Conservation (phyloP, 2,888 invertebrate species). For the Alentia gelatinosa region DNA sequence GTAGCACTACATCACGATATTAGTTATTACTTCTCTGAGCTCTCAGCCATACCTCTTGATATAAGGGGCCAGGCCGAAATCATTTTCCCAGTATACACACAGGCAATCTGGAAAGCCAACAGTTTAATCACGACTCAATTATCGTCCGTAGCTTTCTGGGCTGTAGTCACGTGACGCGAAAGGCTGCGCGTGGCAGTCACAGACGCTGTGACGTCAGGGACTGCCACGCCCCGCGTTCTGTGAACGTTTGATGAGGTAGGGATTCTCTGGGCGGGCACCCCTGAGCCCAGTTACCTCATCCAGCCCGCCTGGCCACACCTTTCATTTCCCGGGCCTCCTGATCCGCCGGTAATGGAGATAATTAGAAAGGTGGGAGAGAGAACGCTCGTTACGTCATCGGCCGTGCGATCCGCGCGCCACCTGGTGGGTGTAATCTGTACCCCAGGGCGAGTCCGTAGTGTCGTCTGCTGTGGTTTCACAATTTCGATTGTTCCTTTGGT, state of each 20-base stretch:
- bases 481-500: not conserved
- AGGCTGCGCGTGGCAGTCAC: no score
- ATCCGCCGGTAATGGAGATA: constrained; percentile 39
- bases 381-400: not conserved
- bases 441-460: not conserved
- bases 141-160: not conserved
- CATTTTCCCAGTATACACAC: not conserved
- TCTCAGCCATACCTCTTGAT: no score
- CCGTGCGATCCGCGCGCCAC: not conserved
- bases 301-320: not conserved
- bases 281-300: not conserved
- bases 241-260: not conserved
- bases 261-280: not conserved
- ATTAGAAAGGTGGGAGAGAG: constrained; percentile 4
- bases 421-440: constrained; percentile 43
- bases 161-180: not conserved
- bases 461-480: not conserved
- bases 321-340: constrained; percentile 37
- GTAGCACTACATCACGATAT: no score
- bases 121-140: not conserved
- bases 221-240: constrained; percentile 29
- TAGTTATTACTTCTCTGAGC: no score
- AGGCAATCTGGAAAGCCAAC: not conserved
- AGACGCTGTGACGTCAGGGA: constrained; percentile 25
- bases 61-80: no score